phyloP scores from a whole-genome alignment of 1,140 invertebrate genomes.

The Cherax quadricarinatus region DNA sequence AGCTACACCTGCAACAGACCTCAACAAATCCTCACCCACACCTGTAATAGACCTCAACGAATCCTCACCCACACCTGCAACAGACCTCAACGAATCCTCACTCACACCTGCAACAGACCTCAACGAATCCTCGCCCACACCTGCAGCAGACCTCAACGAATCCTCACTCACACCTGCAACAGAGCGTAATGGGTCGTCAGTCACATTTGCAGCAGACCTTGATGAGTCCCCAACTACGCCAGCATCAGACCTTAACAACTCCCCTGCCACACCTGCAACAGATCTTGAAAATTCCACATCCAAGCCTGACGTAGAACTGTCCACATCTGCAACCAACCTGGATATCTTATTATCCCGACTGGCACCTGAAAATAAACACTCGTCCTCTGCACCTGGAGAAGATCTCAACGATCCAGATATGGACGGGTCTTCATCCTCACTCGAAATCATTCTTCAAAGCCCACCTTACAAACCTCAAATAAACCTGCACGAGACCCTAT shows the following conservation, averaged over 20 bases:
- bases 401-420: neutral
- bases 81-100: neutral
- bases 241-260: neutral
- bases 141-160: neutral
- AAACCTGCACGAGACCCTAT: no score
- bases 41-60: neutral
- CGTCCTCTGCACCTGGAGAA: neutral
- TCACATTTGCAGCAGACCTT: neutral
- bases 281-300: neutral
- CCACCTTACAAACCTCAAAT: neutral
- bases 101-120: neutral
- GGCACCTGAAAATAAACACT: neutral
- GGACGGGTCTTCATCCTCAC: neutral
- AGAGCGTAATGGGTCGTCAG: neutral
- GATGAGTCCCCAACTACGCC: neutral
- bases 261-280: neutral
- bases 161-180: neutral
- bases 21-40: no score
- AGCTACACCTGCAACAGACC: neutral
- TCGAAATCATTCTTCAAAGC: neutral
- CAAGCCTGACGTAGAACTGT: neutral
- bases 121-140: neutral
- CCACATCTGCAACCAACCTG: neutral
- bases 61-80: neutral
- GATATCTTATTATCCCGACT: neutral